Conservation (phyloP, 1,140 invertebrate genomes). For the Drosophila eugracilis region DNA sequence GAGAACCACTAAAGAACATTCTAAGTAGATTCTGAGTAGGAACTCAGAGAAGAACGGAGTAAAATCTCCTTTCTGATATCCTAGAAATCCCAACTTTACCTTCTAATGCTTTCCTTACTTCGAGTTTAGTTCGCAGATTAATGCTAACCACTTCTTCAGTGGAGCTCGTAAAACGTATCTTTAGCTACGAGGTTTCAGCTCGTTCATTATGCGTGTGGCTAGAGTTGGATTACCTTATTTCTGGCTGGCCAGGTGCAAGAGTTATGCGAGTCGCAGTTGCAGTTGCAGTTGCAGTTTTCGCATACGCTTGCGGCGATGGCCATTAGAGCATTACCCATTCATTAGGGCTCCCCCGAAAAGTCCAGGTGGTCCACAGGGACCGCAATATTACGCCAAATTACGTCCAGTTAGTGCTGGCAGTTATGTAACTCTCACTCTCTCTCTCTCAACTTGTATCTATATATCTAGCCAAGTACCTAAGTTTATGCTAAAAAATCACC, state of each 20-base stretch:
- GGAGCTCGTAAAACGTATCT: constrained; percentile 21
- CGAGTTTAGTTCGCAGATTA: constrained; percentile 22
- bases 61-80: too few species aligned
- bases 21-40: too few species aligned
- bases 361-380: constrained; percentile 7
- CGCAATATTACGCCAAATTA: constrained; percentile 8
- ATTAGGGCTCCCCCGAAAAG: constrained; percentile 12
- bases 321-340: constrained; percentile 38
- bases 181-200: neutral
- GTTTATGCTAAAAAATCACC: neutral
- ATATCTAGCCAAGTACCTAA: too few species aligned
- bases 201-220: constrained; percentile 34
- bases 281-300: neutral
- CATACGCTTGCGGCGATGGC: constrained; percentile 23
- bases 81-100: too few species aligned
- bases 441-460: too few species aligned
- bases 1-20: too few species aligned
- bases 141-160: constrained; percentile 31
- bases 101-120: neutral
- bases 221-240: neutral
- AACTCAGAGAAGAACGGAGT: too few species aligned
- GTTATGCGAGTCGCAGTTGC: constrained; percentile 24
- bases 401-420: too few species aligned
- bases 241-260: constrained; percentile 21
- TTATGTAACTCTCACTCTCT: neutral